These are phyloP conservation scores for Cephus sareptanus DNA, from an alignment of 2,888 invertebrate genomes.

Conservation along the genomic window DNA sequence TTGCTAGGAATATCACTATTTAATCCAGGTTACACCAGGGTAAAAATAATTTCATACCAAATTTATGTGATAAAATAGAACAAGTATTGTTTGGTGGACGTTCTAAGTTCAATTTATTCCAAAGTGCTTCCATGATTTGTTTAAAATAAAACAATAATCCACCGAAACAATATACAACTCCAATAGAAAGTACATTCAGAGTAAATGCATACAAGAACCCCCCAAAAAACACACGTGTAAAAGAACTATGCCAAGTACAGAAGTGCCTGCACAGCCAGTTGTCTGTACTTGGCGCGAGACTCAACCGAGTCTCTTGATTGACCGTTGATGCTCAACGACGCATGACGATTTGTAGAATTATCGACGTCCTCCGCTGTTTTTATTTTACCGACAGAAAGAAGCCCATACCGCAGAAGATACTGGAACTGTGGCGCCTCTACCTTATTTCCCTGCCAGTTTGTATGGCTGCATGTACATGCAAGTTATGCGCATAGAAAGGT, in stretches of 20 bases:
- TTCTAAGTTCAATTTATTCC: constrained; percentile 51
- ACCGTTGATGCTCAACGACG: background rate
- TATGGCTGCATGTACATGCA: no score
- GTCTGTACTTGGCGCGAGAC: no score
- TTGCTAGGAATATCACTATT: background rate
- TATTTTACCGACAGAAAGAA: background rate
- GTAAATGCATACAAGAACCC: background rate
- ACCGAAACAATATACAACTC: background rate
- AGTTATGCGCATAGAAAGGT: no score
- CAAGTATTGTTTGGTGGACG: constrained; percentile 51
- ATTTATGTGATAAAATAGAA: constrained; percentile 32
- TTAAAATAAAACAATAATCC: background rate
- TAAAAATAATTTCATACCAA: constrained; percentile 39
- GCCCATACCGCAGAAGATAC: background rate
- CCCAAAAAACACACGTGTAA: no score
- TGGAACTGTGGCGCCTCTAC: no score
- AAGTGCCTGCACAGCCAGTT: no score
- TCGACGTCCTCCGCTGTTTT: background rate
- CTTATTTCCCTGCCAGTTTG: no score
- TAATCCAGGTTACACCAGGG: background rate
- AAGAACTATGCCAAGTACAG: no score
- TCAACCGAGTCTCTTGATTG: background rate
- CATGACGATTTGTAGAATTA: background rate
- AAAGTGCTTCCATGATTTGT: constrained; percentile 46
- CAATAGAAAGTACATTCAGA: background rate